Evolutionary conservation across 1,140 invertebrate species (phyloP).

Genomic region (Doryteuthis pealeii): DNA sequence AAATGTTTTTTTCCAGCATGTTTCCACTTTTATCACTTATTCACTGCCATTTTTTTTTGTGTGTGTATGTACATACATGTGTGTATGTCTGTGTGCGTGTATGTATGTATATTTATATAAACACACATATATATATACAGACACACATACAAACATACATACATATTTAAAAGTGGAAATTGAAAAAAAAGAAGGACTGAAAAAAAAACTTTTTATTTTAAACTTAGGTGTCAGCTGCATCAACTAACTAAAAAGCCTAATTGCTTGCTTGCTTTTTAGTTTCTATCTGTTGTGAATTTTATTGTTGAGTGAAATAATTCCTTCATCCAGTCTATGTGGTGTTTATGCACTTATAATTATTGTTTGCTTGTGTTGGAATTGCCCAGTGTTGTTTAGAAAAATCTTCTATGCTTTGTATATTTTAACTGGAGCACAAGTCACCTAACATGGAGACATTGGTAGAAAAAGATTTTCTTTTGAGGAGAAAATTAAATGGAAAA

Average conservation of each 20-base stretch:
- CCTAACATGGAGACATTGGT: not conserved
- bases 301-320: conserved; percentile 7
- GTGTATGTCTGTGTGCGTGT: not conserved
- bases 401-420: not conserved
- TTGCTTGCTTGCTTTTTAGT: conserved; percentile 8
- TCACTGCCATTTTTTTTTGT: too few relatives aligned
- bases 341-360: conserved; percentile 4
- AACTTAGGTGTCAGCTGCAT: not conserved
- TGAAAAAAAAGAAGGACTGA: not conserved
- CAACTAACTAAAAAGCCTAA: not conserved
- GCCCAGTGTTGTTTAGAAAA: conserved; percentile 8
- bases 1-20: too few relatives aligned
- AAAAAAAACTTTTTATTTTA: not conserved
- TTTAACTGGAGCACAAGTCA: conserved; percentile 1
- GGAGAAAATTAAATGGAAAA: too few relatives aligned
- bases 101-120: not conserved
- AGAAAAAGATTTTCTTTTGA: not conserved
- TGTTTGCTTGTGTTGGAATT: conserved; percentile 6
- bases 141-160: not conserved
- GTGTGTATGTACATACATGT: not conserved
- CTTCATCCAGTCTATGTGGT: not conserved
- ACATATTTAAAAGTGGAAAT: not conserved
- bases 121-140: not conserved
- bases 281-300: conserved; percentile 5
- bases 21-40: too few relatives aligned